Evolutionary conservation across 2,797 vertebrate species (phyloP).

Genomic region (Premnoplex brunnescens): DNA sequence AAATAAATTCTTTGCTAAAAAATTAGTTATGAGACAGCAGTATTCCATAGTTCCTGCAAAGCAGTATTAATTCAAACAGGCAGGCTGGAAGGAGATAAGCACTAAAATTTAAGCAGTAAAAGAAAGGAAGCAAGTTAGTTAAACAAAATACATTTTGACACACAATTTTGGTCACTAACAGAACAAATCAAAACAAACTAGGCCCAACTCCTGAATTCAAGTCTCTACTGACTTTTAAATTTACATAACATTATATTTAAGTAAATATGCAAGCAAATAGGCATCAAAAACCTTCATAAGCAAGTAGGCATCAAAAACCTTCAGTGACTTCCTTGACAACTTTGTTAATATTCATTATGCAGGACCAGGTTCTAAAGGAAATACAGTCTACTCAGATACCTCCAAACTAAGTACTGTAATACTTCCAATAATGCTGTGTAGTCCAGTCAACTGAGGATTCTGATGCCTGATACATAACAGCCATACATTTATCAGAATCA

Average conservation of each 20-base stretch:
- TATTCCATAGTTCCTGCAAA: neutral
- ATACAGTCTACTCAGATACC: neutral
- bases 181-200: neutral
- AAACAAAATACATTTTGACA: neutral
- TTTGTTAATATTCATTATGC: neutral
- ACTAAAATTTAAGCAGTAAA: neutral
- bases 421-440: neutral
- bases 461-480: neutral
- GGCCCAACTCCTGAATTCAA: neutral
- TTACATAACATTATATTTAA: neutral
- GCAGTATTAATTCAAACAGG: neutral
- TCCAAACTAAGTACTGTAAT: neutral
- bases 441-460: neutral
- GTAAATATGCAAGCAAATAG: neutral
- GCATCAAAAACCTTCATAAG: neutral
- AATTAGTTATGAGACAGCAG: neutral
- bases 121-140: neutral
- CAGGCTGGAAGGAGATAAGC: neutral
- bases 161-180: neutral
- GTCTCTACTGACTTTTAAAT: neutral
- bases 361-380: neutral
- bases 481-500: neutral
- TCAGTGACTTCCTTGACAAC: neutral
- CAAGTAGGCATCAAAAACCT: neutral
- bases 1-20: neutral